These are phyloP conservation scores for Philypnodon macrostomus DNA, from an alignment of 2,797 vertebrate species.

Conservation along the genomic window DNA sequence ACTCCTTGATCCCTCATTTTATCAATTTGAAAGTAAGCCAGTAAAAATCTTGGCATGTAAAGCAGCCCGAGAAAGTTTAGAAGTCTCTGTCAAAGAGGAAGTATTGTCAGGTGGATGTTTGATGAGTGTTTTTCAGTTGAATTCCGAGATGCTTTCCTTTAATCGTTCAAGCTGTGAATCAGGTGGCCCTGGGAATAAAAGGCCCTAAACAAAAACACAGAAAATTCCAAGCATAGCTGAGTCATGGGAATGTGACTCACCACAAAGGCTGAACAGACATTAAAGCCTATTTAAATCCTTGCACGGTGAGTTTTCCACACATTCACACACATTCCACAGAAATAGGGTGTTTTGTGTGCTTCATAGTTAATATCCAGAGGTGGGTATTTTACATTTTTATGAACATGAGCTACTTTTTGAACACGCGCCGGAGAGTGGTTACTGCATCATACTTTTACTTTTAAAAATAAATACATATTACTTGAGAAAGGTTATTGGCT, in stretches of 20 bases:
- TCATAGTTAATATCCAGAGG: too few relatives aligned
- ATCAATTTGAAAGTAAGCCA: background rate
- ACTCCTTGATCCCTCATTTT: background rate
- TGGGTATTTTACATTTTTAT: too few relatives aligned
- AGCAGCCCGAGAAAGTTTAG: background rate
- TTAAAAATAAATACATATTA: too few relatives aligned
- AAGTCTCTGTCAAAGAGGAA: background rate
- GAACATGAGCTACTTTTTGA: too few relatives aligned
- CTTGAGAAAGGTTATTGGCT: too few relatives aligned
- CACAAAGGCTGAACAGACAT: conserved; percentile 36
- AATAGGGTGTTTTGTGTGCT: too few relatives aligned
- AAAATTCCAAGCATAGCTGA: conserved; percentile 65
- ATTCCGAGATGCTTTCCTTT: conserved; percentile 26
- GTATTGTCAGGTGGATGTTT: conserved; percentile 2
- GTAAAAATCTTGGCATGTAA: background rate
- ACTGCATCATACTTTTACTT: too few relatives aligned
- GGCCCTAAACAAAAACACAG: conserved; percentile 43
- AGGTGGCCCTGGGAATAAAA: conserved; percentile 37
- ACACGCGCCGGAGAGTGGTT: too few relatives aligned
- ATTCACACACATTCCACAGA: conserved; percentile 16
- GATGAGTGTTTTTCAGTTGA: conserved; percentile 14
- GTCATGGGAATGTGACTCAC: conserved; percentile 54
- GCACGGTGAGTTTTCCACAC: conserved; percentile 28
- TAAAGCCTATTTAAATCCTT: conserved; percentile 46
- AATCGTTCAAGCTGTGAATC: conserved; percentile 41